Conservation (phyloP, 2,797 vertebrate species). For the Anabacerthia variegaticeps region DNA sequence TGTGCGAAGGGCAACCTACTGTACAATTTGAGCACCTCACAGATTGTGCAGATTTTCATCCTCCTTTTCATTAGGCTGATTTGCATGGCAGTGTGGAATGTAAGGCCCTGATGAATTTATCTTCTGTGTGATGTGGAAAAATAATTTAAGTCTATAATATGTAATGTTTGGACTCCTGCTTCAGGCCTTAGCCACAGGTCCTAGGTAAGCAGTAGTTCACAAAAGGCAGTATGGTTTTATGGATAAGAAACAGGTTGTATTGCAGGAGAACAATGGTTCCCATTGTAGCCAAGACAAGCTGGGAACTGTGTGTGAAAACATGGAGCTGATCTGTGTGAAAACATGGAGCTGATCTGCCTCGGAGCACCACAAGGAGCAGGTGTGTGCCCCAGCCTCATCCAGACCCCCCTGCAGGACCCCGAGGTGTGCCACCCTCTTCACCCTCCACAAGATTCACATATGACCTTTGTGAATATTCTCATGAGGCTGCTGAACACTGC, state of each 20-base stretch:
- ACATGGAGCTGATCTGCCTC: rapidly evolving
- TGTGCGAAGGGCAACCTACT: background rate
- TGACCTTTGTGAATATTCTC: background rate
- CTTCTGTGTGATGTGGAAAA: background rate
- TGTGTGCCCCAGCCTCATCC: rapidly evolving
- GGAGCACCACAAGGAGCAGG: background rate
- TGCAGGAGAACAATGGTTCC: background rate
- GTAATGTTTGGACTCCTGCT: background rate
- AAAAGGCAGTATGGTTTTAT: background rate
- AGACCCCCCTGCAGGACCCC: background rate
- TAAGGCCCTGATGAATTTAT: background rate
- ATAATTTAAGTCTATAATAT: background rate
- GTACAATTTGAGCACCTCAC: background rate
- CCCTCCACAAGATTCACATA: background rate
- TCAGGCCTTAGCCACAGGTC: background rate
- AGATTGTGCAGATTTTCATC: background rate
- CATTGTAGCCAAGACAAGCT: background rate
- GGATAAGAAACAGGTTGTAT: background rate
- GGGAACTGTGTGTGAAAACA: background rate
- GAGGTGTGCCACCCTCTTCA: rapidly evolving
- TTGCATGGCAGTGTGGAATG: background rate
- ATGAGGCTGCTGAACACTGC: background rate
- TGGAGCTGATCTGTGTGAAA: background rate
- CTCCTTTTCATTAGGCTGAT: background rate
- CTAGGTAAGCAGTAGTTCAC: background rate